Conservation (phyloP, 2,888 invertebrate genomes). For the Lasius platythorax region DNA sequence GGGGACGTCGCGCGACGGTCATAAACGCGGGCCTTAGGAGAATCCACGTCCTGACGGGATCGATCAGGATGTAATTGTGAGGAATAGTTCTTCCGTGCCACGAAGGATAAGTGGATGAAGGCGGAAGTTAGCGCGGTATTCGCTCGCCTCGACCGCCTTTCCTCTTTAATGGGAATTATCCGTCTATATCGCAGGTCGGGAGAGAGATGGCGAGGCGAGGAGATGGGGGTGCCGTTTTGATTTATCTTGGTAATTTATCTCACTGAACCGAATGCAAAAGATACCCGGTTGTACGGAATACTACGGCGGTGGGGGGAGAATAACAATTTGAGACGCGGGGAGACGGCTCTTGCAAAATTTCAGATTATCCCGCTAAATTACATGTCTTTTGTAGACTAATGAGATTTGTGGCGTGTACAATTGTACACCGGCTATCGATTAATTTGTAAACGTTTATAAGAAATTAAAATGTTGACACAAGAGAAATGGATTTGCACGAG, state of each 20-base stretch:
- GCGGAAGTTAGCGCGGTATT: constrained; percentile 67
- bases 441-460: background rate
- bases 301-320: background rate
- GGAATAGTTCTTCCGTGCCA: constrained; percentile 76
- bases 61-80: constrained; percentile 79
- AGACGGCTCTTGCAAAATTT: constrained; percentile 29
- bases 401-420: constrained; percentile 4
- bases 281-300: constrained; percentile 42
- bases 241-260: constrained; percentile 72
- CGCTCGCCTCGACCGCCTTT: constrained; percentile 44
- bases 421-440: background rate
- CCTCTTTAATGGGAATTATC: constrained; percentile 72
- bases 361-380: constrained; percentile 41
- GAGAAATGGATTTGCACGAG: background rate
- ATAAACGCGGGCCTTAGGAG: constrained; percentile 54
- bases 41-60: constrained; percentile 67
- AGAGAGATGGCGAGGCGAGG: background rate
- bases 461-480: background rate
- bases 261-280: constrained; percentile 62
- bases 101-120: constrained; percentile 77
- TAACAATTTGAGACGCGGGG: constrained; percentile 8
- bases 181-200: constrained; percentile 46
- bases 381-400: background rate
- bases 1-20: constrained; percentile 46
- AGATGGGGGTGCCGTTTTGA: constrained; percentile 63